Percentiles rank a stretch among this genome's conserved stretches.
phyloP scores from a whole-genome alignment of 1,140 invertebrate genomes.

The Oryctes rhinoceros region DNA sequence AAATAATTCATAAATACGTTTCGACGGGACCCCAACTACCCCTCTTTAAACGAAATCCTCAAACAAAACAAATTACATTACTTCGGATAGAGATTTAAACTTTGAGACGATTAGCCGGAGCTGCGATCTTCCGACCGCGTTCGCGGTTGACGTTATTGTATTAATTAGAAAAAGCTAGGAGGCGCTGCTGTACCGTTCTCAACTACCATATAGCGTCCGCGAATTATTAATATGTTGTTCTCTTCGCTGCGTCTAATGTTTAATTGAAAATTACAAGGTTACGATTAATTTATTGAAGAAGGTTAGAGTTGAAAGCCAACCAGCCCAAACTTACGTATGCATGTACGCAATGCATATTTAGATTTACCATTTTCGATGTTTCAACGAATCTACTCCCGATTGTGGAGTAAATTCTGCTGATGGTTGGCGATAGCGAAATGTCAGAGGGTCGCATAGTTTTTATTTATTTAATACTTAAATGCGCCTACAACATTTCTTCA shows the following conservation, averaged over 20 bases:
- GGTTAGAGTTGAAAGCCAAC: not conserved
- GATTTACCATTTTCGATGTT: too few relatives aligned
- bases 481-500: too few relatives aligned
- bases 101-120: conserved; percentile 11
- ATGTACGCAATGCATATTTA: too few relatives aligned
- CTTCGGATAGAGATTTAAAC: conserved; percentile 29
- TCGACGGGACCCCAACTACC: not conserved
- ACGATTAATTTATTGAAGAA: not conserved
- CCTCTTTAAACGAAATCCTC: conserved; percentile 1
- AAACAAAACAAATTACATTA: conserved; percentile 38
- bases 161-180: not conserved
- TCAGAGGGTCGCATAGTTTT: too few relatives aligned
- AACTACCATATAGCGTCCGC: not conserved
- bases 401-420: too few relatives aligned
- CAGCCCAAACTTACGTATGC: too few relatives aligned
- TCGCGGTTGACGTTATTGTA: conserved; percentile 21
- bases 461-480: too few relatives aligned
- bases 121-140: conserved; percentile 16
- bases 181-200: not conserved
- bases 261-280: not conserved
- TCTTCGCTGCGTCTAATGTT: not conserved
- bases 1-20: conserved; percentile 37
- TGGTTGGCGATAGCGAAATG: too few relatives aligned
- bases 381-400: too few relatives aligned
- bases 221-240: conserved; percentile 19